Evolutionary conservation across 2,113 vertebrate genomes (phyloP).

Genomic region (Rhinolophus sinicus): DNA sequence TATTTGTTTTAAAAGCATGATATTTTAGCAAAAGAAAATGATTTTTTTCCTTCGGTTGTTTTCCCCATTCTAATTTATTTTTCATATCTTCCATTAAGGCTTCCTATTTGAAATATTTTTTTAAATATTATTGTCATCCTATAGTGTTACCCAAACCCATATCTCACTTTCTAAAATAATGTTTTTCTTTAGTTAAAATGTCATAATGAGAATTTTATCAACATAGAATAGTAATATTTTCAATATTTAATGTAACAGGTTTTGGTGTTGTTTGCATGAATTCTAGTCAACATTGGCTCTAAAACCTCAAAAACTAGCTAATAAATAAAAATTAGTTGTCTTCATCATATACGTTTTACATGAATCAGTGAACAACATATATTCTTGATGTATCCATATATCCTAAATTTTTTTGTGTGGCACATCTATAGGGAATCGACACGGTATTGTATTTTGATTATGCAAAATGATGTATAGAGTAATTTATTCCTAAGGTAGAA

Average conservation of each 20-base stretch:
- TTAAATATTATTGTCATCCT: not conserved
- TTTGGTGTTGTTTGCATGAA: not conserved
- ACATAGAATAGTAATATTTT: not conserved
- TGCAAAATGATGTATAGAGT: not conserved
- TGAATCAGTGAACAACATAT: not conserved
- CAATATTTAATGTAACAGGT: not conserved
- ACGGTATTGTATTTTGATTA: not conserved
- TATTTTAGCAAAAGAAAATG: not conserved
- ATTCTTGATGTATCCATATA: not conserved
- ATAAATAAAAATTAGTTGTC: not conserved
- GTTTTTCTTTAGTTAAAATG: not conserved
- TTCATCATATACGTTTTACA: not conserved
- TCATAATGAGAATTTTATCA: not conserved
- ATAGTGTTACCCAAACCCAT: not conserved
- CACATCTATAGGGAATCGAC: not conserved
- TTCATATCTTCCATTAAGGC: not conserved
- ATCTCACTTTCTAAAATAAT: not conserved
- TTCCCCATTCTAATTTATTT: not conserved
- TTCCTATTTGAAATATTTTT: not conserved
- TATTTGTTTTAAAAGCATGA: not conserved
- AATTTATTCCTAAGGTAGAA: not conserved
- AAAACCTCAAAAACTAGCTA: not conserved
- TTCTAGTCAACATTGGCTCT: not conserved
- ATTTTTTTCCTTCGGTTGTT: not conserved
- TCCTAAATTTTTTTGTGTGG: not conserved